Evolutionary conservation across 2,888 invertebrate species (phyloP), one percentile per base, ranked within the genome.

Genomic region (Cryptocephalus primarius): DNA sequence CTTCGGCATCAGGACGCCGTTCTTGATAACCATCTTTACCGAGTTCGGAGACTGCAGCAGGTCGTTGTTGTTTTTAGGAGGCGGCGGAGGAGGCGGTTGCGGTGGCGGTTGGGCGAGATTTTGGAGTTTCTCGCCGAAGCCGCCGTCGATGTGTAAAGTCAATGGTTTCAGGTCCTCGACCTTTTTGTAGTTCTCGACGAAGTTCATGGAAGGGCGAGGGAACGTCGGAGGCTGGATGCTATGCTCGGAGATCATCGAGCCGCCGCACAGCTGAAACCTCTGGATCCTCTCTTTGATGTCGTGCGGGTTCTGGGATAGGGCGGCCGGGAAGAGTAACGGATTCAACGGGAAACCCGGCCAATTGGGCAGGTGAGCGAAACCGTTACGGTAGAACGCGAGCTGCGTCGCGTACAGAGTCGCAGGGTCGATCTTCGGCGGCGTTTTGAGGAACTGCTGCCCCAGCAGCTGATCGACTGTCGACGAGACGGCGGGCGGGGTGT

Each of bases 11-110:
- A 91, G 72, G 1, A 91, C 83, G 0, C 90, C 90, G 60, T 91
- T 90, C 67, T 90, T 90, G 45, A 90, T 87, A 1, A 91, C 89
- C 88, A 90, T 88, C 68, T 89, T 88, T 0, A 89, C 83, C 0
- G 83, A 80, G 59, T 80, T 82, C 0, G 78, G 76, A 42, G 73
- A 75, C 12, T 77, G 68, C 13, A 74, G 70, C 45, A 73, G 63
- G 32, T 70, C 77, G 57, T 74, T 71, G 67, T 77, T 77, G 39
- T 32, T 45, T 6, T 71, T 61, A 13, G 54, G 51, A 6, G 72
- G 61, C 22, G 55, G 50, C 8, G 73, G 68, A 4, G 76, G 75
- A 4, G 76, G 75, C 22, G 22, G 22, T 6, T 22, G 22, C 22
- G 22, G 22, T 6, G 2, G 22, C 22, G 22, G 22, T 2, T 22